Base-by-base conservation (phyloP, 64 coral and sea anemone species). In the Acropora yongei region DNA sequence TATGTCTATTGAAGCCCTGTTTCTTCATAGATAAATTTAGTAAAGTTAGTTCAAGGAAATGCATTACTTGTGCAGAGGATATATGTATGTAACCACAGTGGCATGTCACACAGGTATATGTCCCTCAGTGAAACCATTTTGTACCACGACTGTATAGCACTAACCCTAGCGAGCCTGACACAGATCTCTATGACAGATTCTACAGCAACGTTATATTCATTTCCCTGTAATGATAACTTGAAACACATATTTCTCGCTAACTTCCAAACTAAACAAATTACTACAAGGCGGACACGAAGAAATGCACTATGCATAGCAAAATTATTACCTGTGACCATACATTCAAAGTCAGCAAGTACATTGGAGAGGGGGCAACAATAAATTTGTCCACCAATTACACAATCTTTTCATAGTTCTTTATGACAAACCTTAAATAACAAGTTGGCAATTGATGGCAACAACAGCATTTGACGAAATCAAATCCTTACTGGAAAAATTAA, bases 401-500 rank as follows among this genome's bases (percentile, higher is more conserved):
- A 95, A 95, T 78, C 47, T 95, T 53, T 95, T 95, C 68, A 71
- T 95, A 40, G 89, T 76, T 51, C 51, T 95, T 14, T 88, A 95
- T 73, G 89, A 92, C 61, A 68, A 87, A 41, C 61, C 39, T 9
- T 65, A 95, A 83, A 60, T 95, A 72, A 39, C 88, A 9, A 76
- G 55, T 14, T 91, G 93, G 89, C 69, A 65, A 42, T 13, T 95
- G 5, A 91, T 77, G 57, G 68, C 44, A 60, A 78, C 81, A 6
- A 95, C 94, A 48, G 58, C 82, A 18, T 95, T 88, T 57, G 72
- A 76, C 74, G 74, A 95, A 78, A 90, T 95, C 8, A 48, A 86
- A 79, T 57, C 84, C 80, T 74, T 95, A 50, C 75, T 95, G 63
- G 49, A 51, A 44, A 41, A 78, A 14, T 42, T 67, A 76, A 84